phyloP scores from a whole-genome alignment of 35 echinoderm and acorn worm genomes.

The Ophiothrix spiculata region DNA sequence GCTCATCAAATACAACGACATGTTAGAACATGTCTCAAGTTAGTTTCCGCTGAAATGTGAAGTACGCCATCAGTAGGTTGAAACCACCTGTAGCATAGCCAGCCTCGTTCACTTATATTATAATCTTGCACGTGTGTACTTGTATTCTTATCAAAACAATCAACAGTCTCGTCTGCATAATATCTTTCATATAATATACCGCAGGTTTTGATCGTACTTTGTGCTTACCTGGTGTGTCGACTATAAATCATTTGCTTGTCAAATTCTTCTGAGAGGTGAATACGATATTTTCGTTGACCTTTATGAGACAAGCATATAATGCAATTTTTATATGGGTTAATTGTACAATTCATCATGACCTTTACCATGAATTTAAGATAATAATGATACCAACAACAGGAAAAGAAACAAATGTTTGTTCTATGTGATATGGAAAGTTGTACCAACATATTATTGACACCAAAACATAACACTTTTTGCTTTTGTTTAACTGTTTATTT shows the following conservation, averaged over 20 bases:
- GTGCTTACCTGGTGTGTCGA: neutral
- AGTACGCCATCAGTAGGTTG: neutral
- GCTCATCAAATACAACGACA: neutral
- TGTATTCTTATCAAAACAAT: neutral
- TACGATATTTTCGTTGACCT: no score
- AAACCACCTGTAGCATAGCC: neutral
- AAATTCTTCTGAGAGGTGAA: neutral
- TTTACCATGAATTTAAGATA: no score
- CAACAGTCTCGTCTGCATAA: neutral
- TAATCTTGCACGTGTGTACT: neutral
- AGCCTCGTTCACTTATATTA: neutral
- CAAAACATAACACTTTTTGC: no score
- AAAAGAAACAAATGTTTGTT: no score
- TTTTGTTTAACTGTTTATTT: no score
- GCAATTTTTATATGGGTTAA: no score
- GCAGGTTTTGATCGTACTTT: neutral
- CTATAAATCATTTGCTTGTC: neutral
- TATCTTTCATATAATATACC: neutral
- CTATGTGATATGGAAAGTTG: no score
- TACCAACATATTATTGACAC: no score
- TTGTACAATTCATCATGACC: no score
- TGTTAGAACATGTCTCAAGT: constrained; percentile 1
- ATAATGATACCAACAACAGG: no score
- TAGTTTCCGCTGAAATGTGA: neutral
- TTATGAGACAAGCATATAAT: no score